A percentile compares a stretch with the other conserved stretches of the same genome.
Evolutionary conservation across 2,113 vertebrate species (phyloP).

Genomic region (Laterallus jamaicensis): DNA sequence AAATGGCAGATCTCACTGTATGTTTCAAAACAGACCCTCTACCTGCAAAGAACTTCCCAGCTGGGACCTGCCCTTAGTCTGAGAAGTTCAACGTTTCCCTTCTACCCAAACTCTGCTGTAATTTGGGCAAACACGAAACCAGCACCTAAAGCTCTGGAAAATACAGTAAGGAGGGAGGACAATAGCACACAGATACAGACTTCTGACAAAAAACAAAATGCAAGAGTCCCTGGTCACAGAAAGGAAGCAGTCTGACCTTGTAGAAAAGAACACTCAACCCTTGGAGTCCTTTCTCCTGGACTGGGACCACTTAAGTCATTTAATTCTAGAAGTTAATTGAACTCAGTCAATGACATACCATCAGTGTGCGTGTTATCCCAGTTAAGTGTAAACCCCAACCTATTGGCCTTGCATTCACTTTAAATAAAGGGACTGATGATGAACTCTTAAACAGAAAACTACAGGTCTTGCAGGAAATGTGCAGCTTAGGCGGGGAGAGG

Average conservation of each 20-base stretch:
- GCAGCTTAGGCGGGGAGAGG: not conserved
- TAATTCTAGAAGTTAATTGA: not conserved
- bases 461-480: not conserved
- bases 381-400: not conserved
- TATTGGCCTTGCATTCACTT: not conserved
- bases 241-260: not conserved
- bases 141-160: not conserved
- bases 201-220: not conserved
- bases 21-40: not conserved
- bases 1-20: fast-evolving
- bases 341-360: not conserved
- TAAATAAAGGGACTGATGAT: not conserved
- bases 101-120: not conserved
- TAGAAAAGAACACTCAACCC: not conserved
- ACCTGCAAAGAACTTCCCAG: not conserved
- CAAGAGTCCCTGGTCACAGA: not conserved
- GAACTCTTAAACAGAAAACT: not conserved
- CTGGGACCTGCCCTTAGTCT: not conserved
- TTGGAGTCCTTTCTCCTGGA: not conserved
- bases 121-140: not conserved
- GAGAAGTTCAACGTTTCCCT: not conserved
- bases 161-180: not conserved
- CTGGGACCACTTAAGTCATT: not conserved
- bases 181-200: not conserved
- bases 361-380: not conserved